A percentile compares a stretch with the other conserved stretches of the same genome.
These are phyloP conservation scores for Orthosia incerta DNA, from an alignment of 2,888 invertebrate species.

Conservation along the genomic window DNA sequence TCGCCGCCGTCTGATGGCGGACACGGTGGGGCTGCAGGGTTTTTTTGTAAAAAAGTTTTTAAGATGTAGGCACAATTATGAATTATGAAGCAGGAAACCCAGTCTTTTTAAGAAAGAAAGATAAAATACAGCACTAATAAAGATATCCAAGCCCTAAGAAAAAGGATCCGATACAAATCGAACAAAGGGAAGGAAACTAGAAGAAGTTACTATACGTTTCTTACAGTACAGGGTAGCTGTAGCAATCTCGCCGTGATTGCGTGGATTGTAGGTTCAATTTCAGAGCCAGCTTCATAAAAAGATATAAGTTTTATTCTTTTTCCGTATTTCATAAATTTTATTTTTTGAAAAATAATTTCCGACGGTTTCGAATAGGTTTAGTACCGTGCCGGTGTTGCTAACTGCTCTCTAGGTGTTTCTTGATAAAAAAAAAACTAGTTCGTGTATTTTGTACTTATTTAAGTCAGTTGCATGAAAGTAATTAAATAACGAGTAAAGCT, in stretches of 20 bases:
- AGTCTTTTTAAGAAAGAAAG: neutral
- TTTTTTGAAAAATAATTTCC: neutral
- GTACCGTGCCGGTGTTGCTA: too few species aligned
- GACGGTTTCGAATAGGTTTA: neutral
- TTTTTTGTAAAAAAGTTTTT: too few species aligned
- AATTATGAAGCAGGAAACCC: neutral
- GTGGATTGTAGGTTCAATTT: conserved; percentile 49
- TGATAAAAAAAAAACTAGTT: too few species aligned
- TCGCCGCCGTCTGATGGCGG: too few species aligned
- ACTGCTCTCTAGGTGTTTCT: too few species aligned
- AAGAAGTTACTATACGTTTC: conserved; percentile 10
- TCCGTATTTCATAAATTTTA: conserved; percentile 2
- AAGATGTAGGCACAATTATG: too few species aligned
- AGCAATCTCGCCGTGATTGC: conserved; percentile 47
- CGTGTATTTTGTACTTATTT: too few species aligned
- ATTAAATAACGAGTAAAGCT: too few species aligned
- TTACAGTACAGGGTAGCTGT: conserved; percentile 32
- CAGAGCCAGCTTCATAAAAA: conserved; percentile 33
- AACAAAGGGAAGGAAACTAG: conserved; percentile 24
- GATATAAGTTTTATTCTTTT: conserved; percentile 44
- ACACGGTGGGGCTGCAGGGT: too few species aligned
- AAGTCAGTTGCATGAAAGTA: neutral
- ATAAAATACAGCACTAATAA: conserved; percentile 11
- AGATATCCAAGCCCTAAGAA: conserved; percentile 25
- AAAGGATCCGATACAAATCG: conserved; percentile 25